phyloP scores from a whole-genome alignment of 2,113 vertebrate genomes.

The Camelus bactrianus region DNA sequence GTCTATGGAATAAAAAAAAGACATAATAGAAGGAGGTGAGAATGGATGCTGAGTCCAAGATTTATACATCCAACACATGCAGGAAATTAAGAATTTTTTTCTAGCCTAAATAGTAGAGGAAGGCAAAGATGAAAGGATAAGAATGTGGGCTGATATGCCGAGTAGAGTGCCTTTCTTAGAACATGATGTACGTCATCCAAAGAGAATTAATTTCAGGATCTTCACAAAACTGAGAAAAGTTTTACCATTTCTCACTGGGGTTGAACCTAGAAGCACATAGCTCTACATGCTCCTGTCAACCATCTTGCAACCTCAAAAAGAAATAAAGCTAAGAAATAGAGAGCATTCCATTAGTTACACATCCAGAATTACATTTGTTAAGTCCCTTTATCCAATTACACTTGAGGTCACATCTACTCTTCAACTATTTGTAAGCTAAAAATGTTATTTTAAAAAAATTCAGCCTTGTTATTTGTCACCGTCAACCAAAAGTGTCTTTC shows the following conservation, averaged over 20 bases:
- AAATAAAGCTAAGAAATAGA: neutral
- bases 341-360: too few relatives aligned
- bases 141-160: neutral
- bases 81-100: neutral
- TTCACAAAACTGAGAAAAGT: neutral
- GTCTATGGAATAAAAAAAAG: neutral
- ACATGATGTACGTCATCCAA: too few relatives aligned
- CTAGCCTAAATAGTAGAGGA: neutral
- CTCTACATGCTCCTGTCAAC: neutral
- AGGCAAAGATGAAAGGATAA: neutral
- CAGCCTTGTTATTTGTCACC: neutral
- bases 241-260: neutral
- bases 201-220: neutral
- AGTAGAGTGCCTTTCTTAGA: neutral
- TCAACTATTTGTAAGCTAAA: neutral
- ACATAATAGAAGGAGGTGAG: neutral
- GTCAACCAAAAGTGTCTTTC: neutral
- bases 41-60: neutral
- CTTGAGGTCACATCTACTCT: neutral
- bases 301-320: neutral
- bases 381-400: neutral
- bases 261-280: neutral
- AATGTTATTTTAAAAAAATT: neutral
- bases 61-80: neutral
- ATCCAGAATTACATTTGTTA: neutral